Conservation (phyloP, 2,797 vertebrate species). For the Columba guinea region DNA sequence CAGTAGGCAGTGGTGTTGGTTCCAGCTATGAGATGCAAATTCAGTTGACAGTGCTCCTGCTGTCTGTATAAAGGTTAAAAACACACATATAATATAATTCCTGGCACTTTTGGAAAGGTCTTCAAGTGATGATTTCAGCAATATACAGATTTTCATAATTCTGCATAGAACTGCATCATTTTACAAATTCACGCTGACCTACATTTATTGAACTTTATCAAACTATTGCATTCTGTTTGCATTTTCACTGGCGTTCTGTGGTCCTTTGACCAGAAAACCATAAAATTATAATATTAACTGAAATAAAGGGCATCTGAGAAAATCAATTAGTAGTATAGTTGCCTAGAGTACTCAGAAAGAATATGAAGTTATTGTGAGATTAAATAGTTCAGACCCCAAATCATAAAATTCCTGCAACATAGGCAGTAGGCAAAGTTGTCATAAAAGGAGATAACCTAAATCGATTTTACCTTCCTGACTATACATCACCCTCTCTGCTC, state of each 20-base stretch:
- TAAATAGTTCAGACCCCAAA: constrained; percentile 8
- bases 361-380: constrained; percentile 1
- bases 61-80: constrained; percentile 67
- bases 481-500: constrained; percentile 3
- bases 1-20: constrained; percentile 16
- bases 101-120: constrained; percentile 50
- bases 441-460: constrained; percentile 17
- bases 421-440: constrained; percentile 1
- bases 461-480: constrained; percentile 3
- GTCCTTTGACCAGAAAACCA: not conserved
- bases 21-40: constrained; percentile 66
- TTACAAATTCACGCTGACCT: constrained; percentile 11
- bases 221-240: not conserved
- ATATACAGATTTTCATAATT: constrained; percentile 35
- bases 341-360: not conserved
- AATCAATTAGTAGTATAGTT: not conserved
- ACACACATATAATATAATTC: constrained; percentile 42
- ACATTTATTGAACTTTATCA: constrained; percentile 6
- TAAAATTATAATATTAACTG: not conserved
- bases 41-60: constrained; percentile 48
- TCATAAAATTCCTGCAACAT: constrained; percentile 16
- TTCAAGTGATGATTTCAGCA: constrained; percentile 48
- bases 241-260: not conserved
- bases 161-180: constrained; percentile 3
- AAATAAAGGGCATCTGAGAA: constrained; percentile 1